Conservation (phyloP, 53 echinoderm and acorn worm species). For the Echinarachnius parma region DNA sequence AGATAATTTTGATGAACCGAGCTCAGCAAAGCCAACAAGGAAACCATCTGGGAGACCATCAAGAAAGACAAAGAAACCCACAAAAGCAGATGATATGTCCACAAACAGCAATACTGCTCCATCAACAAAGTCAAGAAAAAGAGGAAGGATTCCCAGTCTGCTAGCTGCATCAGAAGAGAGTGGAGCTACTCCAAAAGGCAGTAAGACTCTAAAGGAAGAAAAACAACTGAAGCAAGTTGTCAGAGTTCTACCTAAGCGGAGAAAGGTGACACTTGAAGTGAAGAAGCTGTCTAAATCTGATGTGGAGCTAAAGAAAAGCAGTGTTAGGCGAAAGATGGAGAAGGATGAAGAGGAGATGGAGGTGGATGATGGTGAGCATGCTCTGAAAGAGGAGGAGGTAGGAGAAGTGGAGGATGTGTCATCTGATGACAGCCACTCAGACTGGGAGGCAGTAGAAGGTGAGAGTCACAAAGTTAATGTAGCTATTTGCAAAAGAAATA, state of each 20-base stretch:
- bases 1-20: constrained; percentile 21
- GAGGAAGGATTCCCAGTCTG: too few species aligned
- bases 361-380: background rate
- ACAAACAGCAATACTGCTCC: too few species aligned
- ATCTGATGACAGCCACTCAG: constrained; percentile 67
- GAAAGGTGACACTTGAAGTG: background rate
- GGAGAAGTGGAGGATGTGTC: constrained; percentile 16
- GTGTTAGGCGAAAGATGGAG: background rate
- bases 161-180: too few species aligned
- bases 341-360: constrained; percentile 2
- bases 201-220: too few species aligned
- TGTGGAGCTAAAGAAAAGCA: too few species aligned
- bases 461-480: too few species aligned
- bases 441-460: constrained; percentile 83
- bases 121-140: background rate
- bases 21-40: background rate
- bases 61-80: background rate
- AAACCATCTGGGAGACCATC: background rate
- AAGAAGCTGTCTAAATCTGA: background rate
- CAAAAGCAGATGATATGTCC: constrained; percentile 1
- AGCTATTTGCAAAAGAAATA: too few species aligned
- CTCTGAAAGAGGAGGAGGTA: background rate
- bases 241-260: constrained; percentile 4
- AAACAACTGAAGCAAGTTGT: too few species aligned
- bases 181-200: too few species aligned